Conservation (phyloP, 2,888 invertebrate species). For the Microplitis deprimator region DNA sequence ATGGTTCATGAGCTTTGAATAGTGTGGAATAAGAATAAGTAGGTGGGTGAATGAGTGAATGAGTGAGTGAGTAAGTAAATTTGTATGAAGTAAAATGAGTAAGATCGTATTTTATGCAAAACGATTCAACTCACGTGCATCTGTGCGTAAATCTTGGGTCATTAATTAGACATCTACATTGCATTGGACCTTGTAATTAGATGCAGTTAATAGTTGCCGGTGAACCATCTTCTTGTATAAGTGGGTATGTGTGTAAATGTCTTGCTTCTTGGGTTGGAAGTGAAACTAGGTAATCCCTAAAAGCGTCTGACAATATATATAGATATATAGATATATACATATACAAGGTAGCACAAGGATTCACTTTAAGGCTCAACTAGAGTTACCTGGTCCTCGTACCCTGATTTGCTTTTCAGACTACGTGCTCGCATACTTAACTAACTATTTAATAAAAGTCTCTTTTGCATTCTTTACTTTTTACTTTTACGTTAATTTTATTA, state of each 20-base stretch:
- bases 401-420: conserved; percentile 63
- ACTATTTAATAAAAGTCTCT: conserved; percentile 56
- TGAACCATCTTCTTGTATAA: conserved; percentile 41
- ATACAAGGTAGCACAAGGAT: conserved; percentile 36
- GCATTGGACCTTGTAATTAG: conserved; percentile 69
- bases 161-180: conserved; percentile 69
- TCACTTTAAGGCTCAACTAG: conserved; percentile 50
- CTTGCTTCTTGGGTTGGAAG: conserved; percentile 61
- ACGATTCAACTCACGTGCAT: conserved; percentile 65
- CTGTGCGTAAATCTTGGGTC: conserved; percentile 67
- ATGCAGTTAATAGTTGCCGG: conserved; percentile 69
- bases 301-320: conserved; percentile 55
- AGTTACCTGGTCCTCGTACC: conserved; percentile 56
- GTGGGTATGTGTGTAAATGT: conserved; percentile 28
- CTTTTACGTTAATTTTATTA: neutral
- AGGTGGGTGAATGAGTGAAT: conserved; percentile 13
- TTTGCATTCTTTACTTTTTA: neutral
- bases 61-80: conserved; percentile 3
- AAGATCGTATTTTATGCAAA: conserved; percentile 61
- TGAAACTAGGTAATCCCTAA: conserved; percentile 63
- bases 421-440: conserved; percentile 59
- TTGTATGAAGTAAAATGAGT: conserved; percentile 5
- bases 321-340: conserved; percentile 48
- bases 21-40: no score
- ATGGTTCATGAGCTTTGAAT: no score